Percentiles rank a stretch among this genome's conserved stretches.
These are phyloP conservation scores for Leucania comma DNA, from an alignment of 2,888 invertebrate species.

Conservation along the genomic window DNA sequence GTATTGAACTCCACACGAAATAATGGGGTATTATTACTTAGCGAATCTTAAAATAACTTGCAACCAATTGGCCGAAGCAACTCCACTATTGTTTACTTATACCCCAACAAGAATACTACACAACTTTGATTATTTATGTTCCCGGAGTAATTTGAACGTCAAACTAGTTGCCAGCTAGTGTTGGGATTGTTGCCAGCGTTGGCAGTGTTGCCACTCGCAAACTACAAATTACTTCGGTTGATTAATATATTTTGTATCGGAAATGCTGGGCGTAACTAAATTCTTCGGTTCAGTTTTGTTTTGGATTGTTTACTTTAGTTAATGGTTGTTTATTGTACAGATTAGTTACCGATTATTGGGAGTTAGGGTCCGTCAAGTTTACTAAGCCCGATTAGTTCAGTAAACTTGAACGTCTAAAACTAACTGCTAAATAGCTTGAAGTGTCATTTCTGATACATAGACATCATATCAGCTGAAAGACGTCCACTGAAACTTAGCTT, in stretches of 20 bases:
- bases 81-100: background rate
- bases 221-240: conserved; percentile 44
- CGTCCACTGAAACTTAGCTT: no score
- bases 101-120: conserved; percentile 25
- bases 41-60: background rate
- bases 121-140: conserved; percentile 57
- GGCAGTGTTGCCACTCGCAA: conserved; percentile 16
- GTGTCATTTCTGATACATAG: no score
- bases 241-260: conserved; percentile 54
- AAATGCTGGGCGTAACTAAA: background rate
- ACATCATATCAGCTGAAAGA: no score
- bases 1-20: no score
- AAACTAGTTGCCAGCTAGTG: conserved; percentile 37
- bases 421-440: background rate
- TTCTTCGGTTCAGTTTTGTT: conserved; percentile 10
- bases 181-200: background rate
- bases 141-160: conserved; percentile 38
- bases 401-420: no score
- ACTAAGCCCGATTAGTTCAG: no score
- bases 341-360: no score
- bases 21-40: background rate
- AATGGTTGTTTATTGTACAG: background rate
- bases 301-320: background rate
- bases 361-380: no score
- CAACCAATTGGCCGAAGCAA: background rate